These are phyloP conservation scores for Agapornis roseicollis DNA, from an alignment of 2,113 vertebrate genomes.

Conservation along the genomic window DNA sequence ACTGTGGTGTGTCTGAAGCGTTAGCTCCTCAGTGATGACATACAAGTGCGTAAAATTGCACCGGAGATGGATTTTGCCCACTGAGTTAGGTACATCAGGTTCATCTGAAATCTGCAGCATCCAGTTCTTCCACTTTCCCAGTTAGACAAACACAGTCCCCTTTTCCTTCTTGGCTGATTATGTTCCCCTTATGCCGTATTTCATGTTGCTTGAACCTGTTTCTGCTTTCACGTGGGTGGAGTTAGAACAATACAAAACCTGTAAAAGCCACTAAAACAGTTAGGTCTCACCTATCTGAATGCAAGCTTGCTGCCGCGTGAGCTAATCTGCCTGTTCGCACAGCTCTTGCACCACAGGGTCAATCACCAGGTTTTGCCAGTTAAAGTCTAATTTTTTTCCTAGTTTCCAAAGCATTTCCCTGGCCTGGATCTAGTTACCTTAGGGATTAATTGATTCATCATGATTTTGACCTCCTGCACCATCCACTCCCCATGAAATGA, in stretches of 20 bases:
- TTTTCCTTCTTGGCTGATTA: background rate
- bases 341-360: background rate
- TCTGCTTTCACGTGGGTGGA: background rate
- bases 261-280: background rate
- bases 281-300: background rate
- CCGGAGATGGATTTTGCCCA: background rate
- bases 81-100: background rate
- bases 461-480: slow-evolving; percentile 60
- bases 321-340: background rate
- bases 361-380: background rate
- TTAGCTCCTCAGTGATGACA: background rate
- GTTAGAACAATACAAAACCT: background rate
- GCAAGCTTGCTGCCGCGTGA: background rate
- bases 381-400: background rate
- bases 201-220: background rate
- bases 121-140: background rate
- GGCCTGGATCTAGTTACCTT: slow-evolving; percentile 46
- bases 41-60: background rate
- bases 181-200: background rate
- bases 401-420: slow-evolving; percentile 24
- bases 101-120: background rate
- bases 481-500: slow-evolving; percentile 59
- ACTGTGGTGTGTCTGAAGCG: background rate
- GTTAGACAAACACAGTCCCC: background rate
- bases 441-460: slow-evolving; percentile 68